Evolutionary conservation across 2,797 vertebrate genomes (phyloP).

Genomic region (Enteromius treurensis): DNA sequence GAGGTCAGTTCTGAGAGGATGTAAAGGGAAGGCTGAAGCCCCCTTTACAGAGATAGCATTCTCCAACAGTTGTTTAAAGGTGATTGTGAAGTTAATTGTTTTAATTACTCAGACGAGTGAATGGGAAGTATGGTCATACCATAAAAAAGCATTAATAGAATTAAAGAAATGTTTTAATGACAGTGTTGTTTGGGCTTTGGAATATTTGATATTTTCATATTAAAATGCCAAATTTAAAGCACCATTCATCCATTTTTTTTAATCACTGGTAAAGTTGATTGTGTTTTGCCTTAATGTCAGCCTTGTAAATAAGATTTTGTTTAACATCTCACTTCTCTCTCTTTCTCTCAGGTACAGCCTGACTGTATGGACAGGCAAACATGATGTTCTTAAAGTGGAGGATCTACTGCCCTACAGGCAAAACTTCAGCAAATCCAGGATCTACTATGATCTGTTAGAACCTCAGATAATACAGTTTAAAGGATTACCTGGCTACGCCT

Average conservation of each 20-base stretch:
- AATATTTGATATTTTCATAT: neutral
- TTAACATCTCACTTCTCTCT: conserved; percentile 21
- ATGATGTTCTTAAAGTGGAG: conserved; percentile 78
- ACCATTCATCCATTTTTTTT: neutral
- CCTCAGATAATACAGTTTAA: conserved; percentile 77
- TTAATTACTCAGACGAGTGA: conserved; percentile 8
- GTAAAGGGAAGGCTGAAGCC: conserved; percentile 26
- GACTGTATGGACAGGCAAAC: conserved; percentile 87
- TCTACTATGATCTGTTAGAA: conserved; percentile 91
- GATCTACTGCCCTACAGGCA: conserved; percentile 84
- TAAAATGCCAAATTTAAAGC: neutral
- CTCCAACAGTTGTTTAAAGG: conserved; percentile 23
- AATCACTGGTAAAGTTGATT: neutral
- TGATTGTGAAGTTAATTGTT: conserved; percentile 20
- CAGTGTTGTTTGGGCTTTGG: neutral
- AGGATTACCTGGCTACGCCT: conserved; percentile 65
- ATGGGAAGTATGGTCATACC: neutral
- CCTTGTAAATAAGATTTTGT: neutral
- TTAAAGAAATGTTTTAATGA: neutral
- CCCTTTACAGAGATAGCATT: conserved; percentile 6
- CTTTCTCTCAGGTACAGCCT: conserved; percentile 83
- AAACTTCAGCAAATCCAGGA: conserved; percentile 76
- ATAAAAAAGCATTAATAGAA: neutral
- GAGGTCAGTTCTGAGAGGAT: neutral
- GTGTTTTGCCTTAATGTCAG: neutral